phyloP scores from a whole-genome alignment of 2,797 vertebrate species.

The Choloepus didactylus region DNA sequence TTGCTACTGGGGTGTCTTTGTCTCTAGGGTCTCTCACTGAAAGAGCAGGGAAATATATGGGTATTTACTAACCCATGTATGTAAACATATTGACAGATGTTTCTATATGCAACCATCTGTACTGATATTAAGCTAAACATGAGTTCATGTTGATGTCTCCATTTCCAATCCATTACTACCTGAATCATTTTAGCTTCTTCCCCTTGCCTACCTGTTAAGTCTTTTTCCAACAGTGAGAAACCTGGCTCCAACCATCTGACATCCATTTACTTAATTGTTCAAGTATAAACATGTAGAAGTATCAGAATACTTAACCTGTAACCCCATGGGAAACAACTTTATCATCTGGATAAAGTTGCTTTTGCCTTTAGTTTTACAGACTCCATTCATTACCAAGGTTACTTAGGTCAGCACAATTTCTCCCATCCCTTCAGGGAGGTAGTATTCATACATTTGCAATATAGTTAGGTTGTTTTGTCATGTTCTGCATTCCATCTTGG shows the following conservation, averaged over 20 bases:
- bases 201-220: neutral
- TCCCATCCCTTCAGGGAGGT: neutral
- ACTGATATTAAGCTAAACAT: too few relatives aligned
- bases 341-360: too few relatives aligned
- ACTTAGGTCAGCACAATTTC: too few relatives aligned
- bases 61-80: too few relatives aligned
- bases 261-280: neutral
- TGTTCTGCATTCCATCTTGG: neutral
- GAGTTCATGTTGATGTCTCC: too few relatives aligned
- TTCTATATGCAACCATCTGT: too few relatives aligned
- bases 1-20: neutral
- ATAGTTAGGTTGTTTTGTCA: neutral
- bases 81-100: too few relatives aligned
- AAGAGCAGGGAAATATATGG: too few relatives aligned
- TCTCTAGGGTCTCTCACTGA: neutral
- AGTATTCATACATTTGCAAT: neutral
- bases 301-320: neutral
- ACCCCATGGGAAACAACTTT: too few relatives aligned
- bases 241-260: neutral
- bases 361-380: neutral
- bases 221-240: neutral
- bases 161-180: too few relatives aligned
- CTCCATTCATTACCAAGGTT: too few relatives aligned
- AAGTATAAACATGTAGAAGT: neutral
- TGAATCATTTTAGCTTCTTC: too few relatives aligned